Percentiles rank a stretch among this genome's conserved stretches.
Evolutionary conservation across 2,888 invertebrate species (phyloP).

Genomic region (Acleris emargana): DNA sequence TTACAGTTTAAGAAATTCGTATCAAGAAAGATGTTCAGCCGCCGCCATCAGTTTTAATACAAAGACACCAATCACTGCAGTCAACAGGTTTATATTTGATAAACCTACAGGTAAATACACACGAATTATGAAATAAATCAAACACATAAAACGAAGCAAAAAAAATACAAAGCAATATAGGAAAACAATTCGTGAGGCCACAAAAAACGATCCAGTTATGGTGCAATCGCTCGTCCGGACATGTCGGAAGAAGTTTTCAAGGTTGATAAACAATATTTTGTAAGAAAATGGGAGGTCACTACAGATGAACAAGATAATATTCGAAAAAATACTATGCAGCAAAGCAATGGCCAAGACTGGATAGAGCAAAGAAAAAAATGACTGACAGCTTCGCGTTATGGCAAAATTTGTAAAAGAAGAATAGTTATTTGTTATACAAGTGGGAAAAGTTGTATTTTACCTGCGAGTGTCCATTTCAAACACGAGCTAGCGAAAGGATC

Average conservation of each 20-base stretch:
- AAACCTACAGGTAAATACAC: too few relatives aligned
- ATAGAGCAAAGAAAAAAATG: constrained; percentile 39
- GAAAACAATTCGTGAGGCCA: too few relatives aligned
- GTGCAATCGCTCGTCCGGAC: constrained; percentile 38
- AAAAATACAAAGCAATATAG: too few relatives aligned
- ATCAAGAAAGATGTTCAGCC: constrained; percentile 48
- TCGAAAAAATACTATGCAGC: constrained; percentile 38
- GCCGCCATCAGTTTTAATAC: constrained; percentile 50
- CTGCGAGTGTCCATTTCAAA: too few relatives aligned
- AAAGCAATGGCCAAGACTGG: constrained; percentile 43
- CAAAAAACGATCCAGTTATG: too few relatives aligned
- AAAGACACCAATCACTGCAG: constrained; percentile 28
- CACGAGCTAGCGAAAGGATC: too few relatives aligned
- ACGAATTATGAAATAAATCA: too few relatives aligned
- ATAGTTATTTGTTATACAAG: too few relatives aligned
- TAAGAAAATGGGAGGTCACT: constrained; percentile 36
- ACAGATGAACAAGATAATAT: constrained; percentile 34
- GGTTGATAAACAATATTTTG: constrained; percentile 35
- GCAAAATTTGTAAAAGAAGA: constrained; percentile 36
- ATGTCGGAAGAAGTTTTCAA: constrained; percentile 33
- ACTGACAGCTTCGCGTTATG: constrained; percentile 42
- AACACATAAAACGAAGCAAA: too few relatives aligned
- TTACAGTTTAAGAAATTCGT: constrained; percentile 45
- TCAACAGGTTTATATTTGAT: too few relatives aligned
- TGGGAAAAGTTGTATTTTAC: too few relatives aligned